A percentile compares a stretch with the other conserved stretches of the same genome.
Evolutionary conservation across 1,140 invertebrate species (phyloP).

Genomic region (Nasonia vitripennis): DNA sequence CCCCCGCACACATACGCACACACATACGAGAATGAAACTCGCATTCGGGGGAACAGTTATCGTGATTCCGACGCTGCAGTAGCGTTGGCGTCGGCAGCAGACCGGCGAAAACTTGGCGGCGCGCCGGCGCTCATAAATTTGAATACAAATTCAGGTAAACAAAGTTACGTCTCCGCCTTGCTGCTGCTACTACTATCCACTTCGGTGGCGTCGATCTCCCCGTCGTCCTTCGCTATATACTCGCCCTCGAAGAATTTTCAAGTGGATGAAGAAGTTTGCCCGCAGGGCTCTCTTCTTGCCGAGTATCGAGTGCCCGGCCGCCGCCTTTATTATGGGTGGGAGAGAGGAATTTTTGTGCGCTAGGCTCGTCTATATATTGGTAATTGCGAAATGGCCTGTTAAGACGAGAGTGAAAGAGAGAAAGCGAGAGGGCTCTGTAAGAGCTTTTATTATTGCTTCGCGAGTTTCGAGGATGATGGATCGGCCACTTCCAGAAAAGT

Average conservation of each 20-base stretch:
- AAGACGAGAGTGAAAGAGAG: neutral
- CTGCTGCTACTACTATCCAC: neutral
- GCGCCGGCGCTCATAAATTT: constrained; percentile 47
- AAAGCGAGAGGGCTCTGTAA: neutral
- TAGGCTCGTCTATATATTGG: neutral
- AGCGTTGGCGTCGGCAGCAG: constrained; percentile 4
- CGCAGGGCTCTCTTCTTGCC: neutral
- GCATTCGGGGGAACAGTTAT: constrained; percentile 38
- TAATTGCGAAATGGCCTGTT: constrained; percentile 42
- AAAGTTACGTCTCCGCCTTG: constrained; percentile 49
- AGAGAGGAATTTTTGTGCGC: constrained; percentile 24
- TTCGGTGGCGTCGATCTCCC: constrained; percentile 17
- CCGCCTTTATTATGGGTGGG: constrained; percentile 30
- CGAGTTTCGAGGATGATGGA: constrained; percentile 2
- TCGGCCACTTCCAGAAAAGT: neutral
- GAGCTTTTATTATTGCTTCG: constrained; percentile 43
- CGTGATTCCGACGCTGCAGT: constrained; percentile 27
- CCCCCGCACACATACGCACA: too few species aligned
- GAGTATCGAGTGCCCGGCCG: constrained; percentile 1
- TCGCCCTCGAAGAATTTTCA: constrained; percentile 46
- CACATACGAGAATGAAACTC: constrained; percentile 24
- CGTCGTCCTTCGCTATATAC: neutral
- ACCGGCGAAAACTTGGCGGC: constrained; percentile 25
- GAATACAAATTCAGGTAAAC: constrained; percentile 53
- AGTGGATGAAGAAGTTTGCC: constrained; percentile 45